Conservation (phyloP, 1,140 invertebrate species). For the Musca vetustissima region DNA sequence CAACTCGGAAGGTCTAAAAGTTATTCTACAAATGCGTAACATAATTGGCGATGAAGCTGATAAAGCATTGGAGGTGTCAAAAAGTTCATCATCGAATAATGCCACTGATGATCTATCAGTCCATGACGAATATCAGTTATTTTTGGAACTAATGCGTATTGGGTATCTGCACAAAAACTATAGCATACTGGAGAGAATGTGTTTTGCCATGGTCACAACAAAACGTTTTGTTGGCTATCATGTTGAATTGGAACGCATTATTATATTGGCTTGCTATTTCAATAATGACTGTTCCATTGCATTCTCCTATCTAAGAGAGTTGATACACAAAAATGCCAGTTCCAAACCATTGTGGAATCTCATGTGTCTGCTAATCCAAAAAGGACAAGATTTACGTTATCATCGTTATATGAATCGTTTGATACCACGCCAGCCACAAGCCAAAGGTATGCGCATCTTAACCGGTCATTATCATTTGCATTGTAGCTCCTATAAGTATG, state of each 20-base stretch:
- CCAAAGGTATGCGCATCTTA: slow-evolving; percentile 60
- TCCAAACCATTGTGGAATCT: slow-evolving; percentile 77
- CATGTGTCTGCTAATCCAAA: slow-evolving; percentile 75
- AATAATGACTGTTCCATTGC: slow-evolving; percentile 70
- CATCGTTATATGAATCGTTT: slow-evolving; percentile 78
- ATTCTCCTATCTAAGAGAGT: slow-evolving; percentile 69
- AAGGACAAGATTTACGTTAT: slow-evolving; percentile 75
- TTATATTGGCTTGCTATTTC: slow-evolving; percentile 69
- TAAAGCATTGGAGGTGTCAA: slow-evolving; percentile 41
- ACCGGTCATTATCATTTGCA: slow-evolving; percentile 85
- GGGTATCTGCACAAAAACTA: slow-evolving; percentile 67
- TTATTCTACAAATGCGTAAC: slow-evolving; percentile 47
- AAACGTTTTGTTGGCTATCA: slow-evolving; percentile 64
- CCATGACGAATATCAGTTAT: slow-evolving; percentile 74
- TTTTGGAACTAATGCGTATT: slow-evolving; percentile 67
- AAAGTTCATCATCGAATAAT: slow-evolving; percentile 28
- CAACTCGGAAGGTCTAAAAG: slow-evolving; percentile 43
- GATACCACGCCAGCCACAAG: slow-evolving; percentile 55
- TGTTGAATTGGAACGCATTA: slow-evolving; percentile 67
- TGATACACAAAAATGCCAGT: slow-evolving; percentile 65
- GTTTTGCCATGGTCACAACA: slow-evolving; percentile 74
- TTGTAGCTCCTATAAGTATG: slow-evolving; percentile 85
- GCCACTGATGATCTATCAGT: slow-evolving; percentile 59
- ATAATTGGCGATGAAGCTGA: slow-evolving; percentile 42
- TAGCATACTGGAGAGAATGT: slow-evolving; percentile 70